phyloP scores from a whole-genome alignment of 2,888 invertebrate genomes.

The Drosophila rubida region DNA sequence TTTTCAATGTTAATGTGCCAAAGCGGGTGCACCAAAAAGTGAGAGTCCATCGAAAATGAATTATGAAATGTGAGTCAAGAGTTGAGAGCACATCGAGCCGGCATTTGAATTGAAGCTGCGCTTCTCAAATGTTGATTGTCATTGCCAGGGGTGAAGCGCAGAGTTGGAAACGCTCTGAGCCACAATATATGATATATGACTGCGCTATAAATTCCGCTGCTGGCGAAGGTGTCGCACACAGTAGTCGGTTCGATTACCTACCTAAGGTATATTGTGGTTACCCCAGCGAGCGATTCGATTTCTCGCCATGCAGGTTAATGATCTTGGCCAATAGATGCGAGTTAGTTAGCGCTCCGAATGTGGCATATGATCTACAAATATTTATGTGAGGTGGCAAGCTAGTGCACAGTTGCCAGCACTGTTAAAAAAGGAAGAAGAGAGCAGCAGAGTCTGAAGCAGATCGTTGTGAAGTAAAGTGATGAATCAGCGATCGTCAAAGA shows the following conservation, averaged over 20 bases:
- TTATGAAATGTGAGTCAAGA: conserved; percentile 71
- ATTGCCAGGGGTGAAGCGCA: conserved; percentile 36
- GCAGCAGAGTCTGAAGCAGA: too few species aligned
- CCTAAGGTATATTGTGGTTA: conserved; percentile 31
- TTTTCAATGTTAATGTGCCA: conserved; percentile 73
- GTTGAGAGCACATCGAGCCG: conserved; percentile 36
- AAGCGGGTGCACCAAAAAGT: conserved; percentile 58
- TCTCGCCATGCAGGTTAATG: conserved; percentile 13
- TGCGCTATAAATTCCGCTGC: conserved; percentile 17
- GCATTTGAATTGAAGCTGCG: conserved; percentile 14
- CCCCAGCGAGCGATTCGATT: conserved; percentile 15
- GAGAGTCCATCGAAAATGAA: conserved; percentile 74
- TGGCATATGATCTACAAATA: too few species aligned
- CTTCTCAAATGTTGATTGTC: conserved; percentile 44
- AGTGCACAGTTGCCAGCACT: too few species aligned
- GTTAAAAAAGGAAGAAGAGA: too few species aligned
- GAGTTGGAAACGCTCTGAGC: conserved; percentile 23
- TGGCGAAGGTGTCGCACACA: conserved; percentile 38
- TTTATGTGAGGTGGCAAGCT: too few species aligned
- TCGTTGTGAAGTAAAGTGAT: too few species aligned
- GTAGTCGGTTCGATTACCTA: conserved; percentile 30
- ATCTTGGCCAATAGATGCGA: not conserved
- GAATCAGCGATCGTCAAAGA: too few species aligned
- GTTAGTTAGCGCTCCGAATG: not conserved
- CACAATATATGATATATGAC: conserved; percentile 41